Conservation (phyloP, 2,113 vertebrate genomes). For the Rana temporaria region DNA sequence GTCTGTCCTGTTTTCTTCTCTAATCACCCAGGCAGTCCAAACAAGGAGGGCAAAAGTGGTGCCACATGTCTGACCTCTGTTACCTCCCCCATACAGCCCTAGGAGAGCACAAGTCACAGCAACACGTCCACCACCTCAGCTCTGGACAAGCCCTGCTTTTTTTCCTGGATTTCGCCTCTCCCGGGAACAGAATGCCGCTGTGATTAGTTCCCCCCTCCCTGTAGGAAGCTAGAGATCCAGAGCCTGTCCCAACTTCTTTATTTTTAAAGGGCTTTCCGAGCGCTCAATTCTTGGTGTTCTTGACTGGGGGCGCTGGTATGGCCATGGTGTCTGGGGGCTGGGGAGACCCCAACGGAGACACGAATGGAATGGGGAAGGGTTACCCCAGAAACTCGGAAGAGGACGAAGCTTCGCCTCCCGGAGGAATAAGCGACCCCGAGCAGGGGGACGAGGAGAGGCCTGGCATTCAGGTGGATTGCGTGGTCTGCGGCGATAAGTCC, state of each 20-base stretch:
- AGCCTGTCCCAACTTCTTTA: too few species aligned
- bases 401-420: conserved; percentile 85
- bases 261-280: neutral
- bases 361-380: conserved; percentile 80
- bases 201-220: neutral
- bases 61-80: conserved; percentile 11
- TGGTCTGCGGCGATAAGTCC: conserved; percentile 90
- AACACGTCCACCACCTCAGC: too few species aligned
- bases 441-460: conserved; percentile 85
- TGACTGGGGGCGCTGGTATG: conserved; percentile 71
- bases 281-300: neutral
- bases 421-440: conserved; percentile 88
- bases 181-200: too few species aligned
- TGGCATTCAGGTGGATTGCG: conserved; percentile 88
- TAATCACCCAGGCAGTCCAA: conserved; percentile 34
- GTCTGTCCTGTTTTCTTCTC: conserved; percentile 39
- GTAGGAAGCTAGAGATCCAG: neutral
- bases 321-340: conserved; percentile 93
- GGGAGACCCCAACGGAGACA: conserved; percentile 88
- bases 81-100: too few species aligned
- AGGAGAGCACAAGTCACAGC: neutral
- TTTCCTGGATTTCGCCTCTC: too few species aligned
- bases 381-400: conserved; percentile 77
- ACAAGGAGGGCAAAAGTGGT: conserved; percentile 13
- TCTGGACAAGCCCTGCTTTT: too few species aligned